Base-by-base conservation (phyloP, 2,113 vertebrate genomes). In the Campylomormyrus tamandua region DNA sequence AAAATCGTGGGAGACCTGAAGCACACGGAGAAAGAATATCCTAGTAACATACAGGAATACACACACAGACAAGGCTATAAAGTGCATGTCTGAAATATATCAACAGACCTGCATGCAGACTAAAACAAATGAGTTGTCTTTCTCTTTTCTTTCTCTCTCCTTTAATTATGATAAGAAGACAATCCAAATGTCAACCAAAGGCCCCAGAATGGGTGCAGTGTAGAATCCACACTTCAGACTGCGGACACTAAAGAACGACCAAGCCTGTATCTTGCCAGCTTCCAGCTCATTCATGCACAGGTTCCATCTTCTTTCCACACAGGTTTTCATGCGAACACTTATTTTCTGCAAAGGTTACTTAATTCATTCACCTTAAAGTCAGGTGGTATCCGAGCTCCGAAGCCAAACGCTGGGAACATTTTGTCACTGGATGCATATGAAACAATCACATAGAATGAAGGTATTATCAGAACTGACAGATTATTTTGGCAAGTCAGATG, bases 331-430 rank as follows among this genome's bases (percentile, higher is more conserved):
- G 45, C 8, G 8, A 84, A 24, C 21, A 46, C 1, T 21, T n/a
- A n/a, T 46, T 45, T n/a, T 48, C 83, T 24, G 74, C 21, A n/a
- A 45, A n/a, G 21, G 8, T 48, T n/a, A 84, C 46, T n/a, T 48
- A n/a, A 84, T 48, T n/a, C 24, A 15, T 94, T 95, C 95, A 99
- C 98, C 97, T 98, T 98, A 93, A 96, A 99, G 92, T 99, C 97
- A 0, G 98, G 98, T 52, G 98, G 98, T 96, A 99, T 98, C 93
- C 95, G 97, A 95, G 98, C 98, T 0, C 98, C 98, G 83, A 99
- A 99, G 91, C 98, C 98, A 88, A 99, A 99, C 39, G 97, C 98
- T n/a, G 98, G 98, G 92, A 99, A 99, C 98, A 99, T 99, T 96
- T 99, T 99, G 94, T 99, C 98, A 95, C 98, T 99, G 96, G 89